Evolutionary conservation across 1,140 invertebrate species (phyloP).

Genomic region (Meteorus sp.): DNA sequence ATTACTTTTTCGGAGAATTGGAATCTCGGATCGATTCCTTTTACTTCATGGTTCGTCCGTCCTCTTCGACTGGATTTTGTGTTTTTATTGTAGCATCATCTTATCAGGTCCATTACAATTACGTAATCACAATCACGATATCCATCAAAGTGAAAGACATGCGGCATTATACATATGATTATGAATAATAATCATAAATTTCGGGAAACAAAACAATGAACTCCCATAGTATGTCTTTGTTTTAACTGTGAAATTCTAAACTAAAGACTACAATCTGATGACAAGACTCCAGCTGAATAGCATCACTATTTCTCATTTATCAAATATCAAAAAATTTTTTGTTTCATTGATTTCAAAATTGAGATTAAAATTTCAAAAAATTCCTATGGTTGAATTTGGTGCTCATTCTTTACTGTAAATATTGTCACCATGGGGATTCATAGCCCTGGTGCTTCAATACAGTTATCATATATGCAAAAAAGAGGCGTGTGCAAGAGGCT

Average conservation of each 20-base stretch:
- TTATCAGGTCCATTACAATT: too few species aligned
- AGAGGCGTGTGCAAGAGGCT: slow-evolving; percentile 43
- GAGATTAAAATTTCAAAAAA: neutral
- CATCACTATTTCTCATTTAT: neutral
- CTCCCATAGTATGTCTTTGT: slow-evolving; percentile 44
- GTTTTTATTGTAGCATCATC: too few species aligned
- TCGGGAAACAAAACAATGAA: slow-evolving; percentile 43
- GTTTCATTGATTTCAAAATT: slow-evolving; percentile 22
- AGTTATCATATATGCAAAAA: slow-evolving; percentile 39
- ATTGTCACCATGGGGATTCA: slow-evolving; percentile 28
- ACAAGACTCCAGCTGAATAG: slow-evolving; percentile 11
- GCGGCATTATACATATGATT: too few species aligned
- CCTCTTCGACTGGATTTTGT: too few species aligned
- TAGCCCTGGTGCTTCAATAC: slow-evolving; percentile 42
- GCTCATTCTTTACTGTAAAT: too few species aligned
- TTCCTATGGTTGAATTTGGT: slow-evolving; percentile 3
- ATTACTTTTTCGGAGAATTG: too few species aligned
- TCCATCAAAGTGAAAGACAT: too few species aligned
- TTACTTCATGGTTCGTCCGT: too few species aligned
- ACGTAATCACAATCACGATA: slow-evolving; percentile 9
- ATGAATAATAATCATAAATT: slow-evolving; percentile 9
- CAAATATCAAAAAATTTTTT: neutral
- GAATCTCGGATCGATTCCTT: too few species aligned
- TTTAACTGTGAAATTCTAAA: slow-evolving; percentile 36
- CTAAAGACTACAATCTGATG: slow-evolving; percentile 33